Base-by-base conservation (phyloP, 2,113 vertebrate genomes). In the Gnathonemus longibarbis region DNA sequence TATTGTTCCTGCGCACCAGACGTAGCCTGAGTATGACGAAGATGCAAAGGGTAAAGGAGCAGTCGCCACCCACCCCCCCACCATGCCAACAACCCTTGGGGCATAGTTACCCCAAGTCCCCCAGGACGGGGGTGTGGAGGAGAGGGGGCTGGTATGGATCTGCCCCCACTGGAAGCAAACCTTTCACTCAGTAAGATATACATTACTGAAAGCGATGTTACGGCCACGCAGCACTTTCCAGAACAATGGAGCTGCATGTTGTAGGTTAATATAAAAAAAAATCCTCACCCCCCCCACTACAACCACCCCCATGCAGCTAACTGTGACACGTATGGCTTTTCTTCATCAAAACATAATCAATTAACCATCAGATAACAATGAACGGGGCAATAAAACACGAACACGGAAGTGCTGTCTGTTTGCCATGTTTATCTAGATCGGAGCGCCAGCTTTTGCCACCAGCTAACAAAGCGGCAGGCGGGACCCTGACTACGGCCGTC, bases 311-410 rank as follows among this genome's bases (percentile, higher is more conserved):
- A 52, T 48, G 58, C 8, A n/a, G 50, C 35, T 58, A 39, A 88
- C 52, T 27, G 8, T 53, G 10, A 27, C 50, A 21, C 17, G 17
- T 4, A 45, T 11, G 9, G 53, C 31, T 39, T 45, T 31, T 21
- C 19, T 42, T 62, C 15, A 49, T 42, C 27, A 39, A 88, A 56
- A 45, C 8, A 49, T 62, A 39, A 62, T 88, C 87, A 56, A 88
- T 88, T 88, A 88, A 87, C 85, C 3, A 17, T 21, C 52, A n/a
- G 87, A 88, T 62, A 88, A 62, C 87, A 88, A 45, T 62, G 62
- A 88, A 62, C 19, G 10, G 15, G 10, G 53, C 87, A 45, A 58
- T 88, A 62, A 88, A 58, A 56, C 7, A 10, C 46, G 80, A 46
- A 21, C 42, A 7, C 42, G 3, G 42, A 46, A 24, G 5, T 27